Evolutionary conservation across 1,140 invertebrate genomes (phyloP).

Genomic region (Drosophila mayri): DNA sequence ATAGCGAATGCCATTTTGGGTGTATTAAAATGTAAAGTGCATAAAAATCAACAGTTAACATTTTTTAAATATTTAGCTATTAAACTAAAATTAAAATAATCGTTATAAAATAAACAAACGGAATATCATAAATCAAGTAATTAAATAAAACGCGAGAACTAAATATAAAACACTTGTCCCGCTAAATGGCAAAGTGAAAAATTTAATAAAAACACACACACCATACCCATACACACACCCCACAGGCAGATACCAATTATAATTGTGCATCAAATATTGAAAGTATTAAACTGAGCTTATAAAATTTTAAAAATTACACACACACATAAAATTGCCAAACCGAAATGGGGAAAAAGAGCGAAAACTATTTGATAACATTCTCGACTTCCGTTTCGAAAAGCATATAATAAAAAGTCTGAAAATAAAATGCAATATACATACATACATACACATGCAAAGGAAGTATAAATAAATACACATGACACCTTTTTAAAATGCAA

Average conservation of each 20-base stretch:
- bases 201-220: slow-evolving; percentile 47
- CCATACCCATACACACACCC: slow-evolving; percentile 28
- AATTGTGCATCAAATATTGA: slow-evolving; percentile 75
- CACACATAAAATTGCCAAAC: slow-evolving; percentile 26
- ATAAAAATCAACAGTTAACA: slow-evolving; percentile 86
- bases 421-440: slow-evolving; percentile 36
- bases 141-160: slow-evolving; percentile 33
- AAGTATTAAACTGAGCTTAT: slow-evolving; percentile 83
- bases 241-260: slow-evolving; percentile 60
- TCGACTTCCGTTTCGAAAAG: slow-evolving; percentile 74
- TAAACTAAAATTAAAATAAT: slow-evolving; percentile 84
- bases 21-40: slow-evolving; percentile 80
- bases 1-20: slow-evolving; percentile 65
- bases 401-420: slow-evolving; percentile 78
- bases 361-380: slow-evolving; percentile 74
- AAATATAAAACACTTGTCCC: slow-evolving; percentile 22
- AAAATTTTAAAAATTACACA: slow-evolving; percentile 62
- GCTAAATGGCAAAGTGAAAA: slow-evolving; percentile 17
- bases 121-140: slow-evolving; percentile 74
- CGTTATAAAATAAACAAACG: slow-evolving; percentile 84
- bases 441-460: slow-evolving; percentile 45
- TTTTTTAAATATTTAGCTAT: slow-evolving; percentile 87
- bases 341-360: slow-evolving; percentile 22
- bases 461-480: slow-evolving; percentile 62
- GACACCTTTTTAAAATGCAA: slow-evolving; percentile 45